Conservation (phyloP, 2,113 vertebrate species). For the Anguilla rostrata region DNA sequence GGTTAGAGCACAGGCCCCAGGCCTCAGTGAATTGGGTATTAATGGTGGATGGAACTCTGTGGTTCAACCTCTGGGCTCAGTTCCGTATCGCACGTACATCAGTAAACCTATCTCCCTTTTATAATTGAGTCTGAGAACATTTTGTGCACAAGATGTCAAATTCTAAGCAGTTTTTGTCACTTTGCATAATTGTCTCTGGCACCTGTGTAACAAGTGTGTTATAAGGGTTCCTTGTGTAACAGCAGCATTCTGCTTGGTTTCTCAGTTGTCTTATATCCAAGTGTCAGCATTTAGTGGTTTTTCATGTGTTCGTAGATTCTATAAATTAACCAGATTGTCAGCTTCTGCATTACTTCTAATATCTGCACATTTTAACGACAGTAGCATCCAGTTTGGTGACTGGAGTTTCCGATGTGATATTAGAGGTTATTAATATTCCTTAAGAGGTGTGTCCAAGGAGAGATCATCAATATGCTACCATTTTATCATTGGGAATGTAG, state of each 20-base stretch:
- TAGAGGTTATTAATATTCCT: no score
- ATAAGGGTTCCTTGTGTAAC: not conserved
- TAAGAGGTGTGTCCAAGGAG: no score
- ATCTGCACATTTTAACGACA: not conserved
- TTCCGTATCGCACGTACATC: not conserved
- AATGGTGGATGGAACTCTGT: not conserved
- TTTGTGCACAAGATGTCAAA: not conserved
- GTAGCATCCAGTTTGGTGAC: no score
- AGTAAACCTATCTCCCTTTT: not conserved
- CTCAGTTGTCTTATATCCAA: no score
- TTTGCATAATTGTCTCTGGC: not conserved
- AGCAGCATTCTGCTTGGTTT: not conserved
- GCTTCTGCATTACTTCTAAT: not conserved
- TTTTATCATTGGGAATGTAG: no score
- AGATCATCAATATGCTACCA: no score
- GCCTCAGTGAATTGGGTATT: not conserved
- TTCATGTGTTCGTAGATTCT: not conserved
- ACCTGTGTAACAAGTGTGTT: not conserved
- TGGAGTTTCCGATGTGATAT: no score
- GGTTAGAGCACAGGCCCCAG: not conserved
- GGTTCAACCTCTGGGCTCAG: not conserved
- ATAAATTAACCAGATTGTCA: not conserved
- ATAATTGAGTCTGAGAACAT: not conserved
- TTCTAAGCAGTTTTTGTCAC: not conserved
- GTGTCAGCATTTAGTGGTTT: no score